phyloP scores from a whole-genome alignment of 2,888 invertebrate genomes.

The Spodoptera exigua region DNA sequence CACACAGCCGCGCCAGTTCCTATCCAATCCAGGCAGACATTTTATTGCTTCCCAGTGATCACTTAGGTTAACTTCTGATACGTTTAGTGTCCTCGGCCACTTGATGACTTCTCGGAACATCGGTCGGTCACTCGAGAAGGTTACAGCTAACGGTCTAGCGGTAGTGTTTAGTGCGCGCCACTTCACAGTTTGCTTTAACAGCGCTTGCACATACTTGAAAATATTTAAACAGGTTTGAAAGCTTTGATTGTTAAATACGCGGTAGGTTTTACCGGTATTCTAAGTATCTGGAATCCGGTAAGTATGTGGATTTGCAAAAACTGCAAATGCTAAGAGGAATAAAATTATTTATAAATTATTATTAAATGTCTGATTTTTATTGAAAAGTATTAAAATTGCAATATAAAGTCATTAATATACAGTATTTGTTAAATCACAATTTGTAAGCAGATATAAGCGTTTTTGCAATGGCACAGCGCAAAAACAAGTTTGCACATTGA shows the following conservation, averaged over 20 bases:
- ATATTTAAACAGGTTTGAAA: slow-evolving; percentile 53
- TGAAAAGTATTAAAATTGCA: too few species aligned
- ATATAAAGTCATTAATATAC: too few species aligned
- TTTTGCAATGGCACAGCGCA: too few species aligned
- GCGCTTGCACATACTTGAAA: slow-evolving; percentile 41
- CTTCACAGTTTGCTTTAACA: slow-evolving; percentile 51
- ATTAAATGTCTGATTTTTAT: too few species aligned
- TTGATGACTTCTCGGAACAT: slow-evolving; percentile 56
- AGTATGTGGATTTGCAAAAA: slow-evolving; percentile 25
- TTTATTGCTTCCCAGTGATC: slow-evolving; percentile 84
- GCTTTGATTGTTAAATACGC: slow-evolving; percentile 44
- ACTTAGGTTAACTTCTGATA: slow-evolving; percentile 63
- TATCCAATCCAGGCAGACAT: slow-evolving; percentile 71
- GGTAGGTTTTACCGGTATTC: slow-evolving; percentile 15
- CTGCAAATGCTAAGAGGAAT: too few species aligned
- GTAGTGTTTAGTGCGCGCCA: slow-evolving; percentile 40
- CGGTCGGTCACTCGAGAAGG: slow-evolving; percentile 42
- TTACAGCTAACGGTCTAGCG: slow-evolving; percentile 50
- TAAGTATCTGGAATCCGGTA: slow-evolving; percentile 13
- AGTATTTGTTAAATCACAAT: too few species aligned
- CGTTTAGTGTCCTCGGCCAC: slow-evolving; percentile 46
- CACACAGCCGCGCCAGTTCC: slow-evolving; percentile 81
- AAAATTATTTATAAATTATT: too few species aligned
- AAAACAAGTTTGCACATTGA: too few species aligned
- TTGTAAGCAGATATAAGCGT: too few species aligned